Conservation (phyloP, 2,888 invertebrate species). For the Eupithecia pulchellata region DNA sequence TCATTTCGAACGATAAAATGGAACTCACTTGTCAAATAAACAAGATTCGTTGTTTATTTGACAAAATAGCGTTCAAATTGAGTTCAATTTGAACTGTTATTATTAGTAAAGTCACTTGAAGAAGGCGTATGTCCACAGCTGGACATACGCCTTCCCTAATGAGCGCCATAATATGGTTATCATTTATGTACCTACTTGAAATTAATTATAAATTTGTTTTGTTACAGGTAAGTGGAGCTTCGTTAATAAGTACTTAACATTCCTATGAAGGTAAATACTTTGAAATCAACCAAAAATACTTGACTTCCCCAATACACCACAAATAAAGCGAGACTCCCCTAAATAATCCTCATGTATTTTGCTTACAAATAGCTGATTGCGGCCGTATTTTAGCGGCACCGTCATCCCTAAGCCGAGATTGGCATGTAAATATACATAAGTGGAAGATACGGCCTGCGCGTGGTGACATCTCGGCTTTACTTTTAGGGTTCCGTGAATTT, state of each 20-base stretch:
- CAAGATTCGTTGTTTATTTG: too few species aligned
- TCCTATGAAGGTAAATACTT: neutral
- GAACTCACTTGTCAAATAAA: too few species aligned
- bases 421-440: slow-evolving; percentile 35
- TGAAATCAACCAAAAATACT: neutral
- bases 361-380: slow-evolving; percentile 17
- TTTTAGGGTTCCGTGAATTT: slow-evolving; percentile 11
- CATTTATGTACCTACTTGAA: neutral
- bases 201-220: slow-evolving; percentile 7
- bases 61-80: too few species aligned
- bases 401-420: slow-evolving; percentile 30
- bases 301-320: neutral
- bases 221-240: slow-evolving; percentile 22
- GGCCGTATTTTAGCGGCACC: slow-evolving; percentile 19
- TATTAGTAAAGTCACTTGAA: too few species aligned
- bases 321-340: neutral
- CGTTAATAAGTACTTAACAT: neutral
- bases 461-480: slow-evolving; percentile 26
- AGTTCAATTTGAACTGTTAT: too few species aligned
- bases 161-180: too few species aligned
- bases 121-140: too few species aligned
- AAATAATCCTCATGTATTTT: slow-evolving; percentile 4
- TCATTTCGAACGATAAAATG: too few species aligned
- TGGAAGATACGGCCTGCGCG: slow-evolving; percentile 27
- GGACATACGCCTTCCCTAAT: too few species aligned